phyloP scores from a whole-genome alignment of 2,113 vertebrate genomes.

The Thamnophis sirtalis region DNA sequence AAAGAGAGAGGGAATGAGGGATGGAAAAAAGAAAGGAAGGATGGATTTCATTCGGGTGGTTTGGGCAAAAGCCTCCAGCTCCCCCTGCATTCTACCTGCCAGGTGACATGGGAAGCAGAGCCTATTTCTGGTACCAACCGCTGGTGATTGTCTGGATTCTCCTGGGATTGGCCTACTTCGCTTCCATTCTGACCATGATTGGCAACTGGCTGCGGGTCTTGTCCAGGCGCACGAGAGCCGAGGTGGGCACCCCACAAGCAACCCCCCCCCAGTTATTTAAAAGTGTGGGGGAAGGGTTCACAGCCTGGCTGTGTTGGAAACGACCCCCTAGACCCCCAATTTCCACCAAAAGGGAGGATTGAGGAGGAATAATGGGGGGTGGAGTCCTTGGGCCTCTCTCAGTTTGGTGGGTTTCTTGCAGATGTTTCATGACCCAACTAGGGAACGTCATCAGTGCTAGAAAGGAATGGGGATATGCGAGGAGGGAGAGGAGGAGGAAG shows the following conservation, averaged over 20 bases:
- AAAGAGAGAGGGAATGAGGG: too few relatives aligned
- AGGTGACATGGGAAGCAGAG: conserved; percentile 55
- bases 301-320: neutral
- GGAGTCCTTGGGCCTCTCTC: neutral
- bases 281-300: neutral
- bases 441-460: too few relatives aligned
- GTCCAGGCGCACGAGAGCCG: conserved; percentile 82
- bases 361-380: neutral
- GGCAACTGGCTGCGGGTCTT: conserved; percentile 85
- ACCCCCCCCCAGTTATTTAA: neutral
- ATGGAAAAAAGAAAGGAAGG: too few relatives aligned
- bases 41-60: neutral
- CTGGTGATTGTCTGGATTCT: conserved; percentile 90
- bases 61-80: neutral
- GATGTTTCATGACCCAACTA: too few relatives aligned
- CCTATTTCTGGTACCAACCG: conserved; percentile 75
- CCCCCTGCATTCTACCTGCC: neutral
- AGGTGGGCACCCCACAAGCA: conserved; percentile 64
- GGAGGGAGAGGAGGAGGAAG: too few relatives aligned
- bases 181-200: conserved; percentile 89
- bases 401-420: too few relatives aligned
- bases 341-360: neutral
- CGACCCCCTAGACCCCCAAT: neutral
- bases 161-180: conserved; percentile 89
- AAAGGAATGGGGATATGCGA: too few relatives aligned